Conservation (phyloP, 1,140 invertebrate species). For the Dendrolimus kikuchii region DNA sequence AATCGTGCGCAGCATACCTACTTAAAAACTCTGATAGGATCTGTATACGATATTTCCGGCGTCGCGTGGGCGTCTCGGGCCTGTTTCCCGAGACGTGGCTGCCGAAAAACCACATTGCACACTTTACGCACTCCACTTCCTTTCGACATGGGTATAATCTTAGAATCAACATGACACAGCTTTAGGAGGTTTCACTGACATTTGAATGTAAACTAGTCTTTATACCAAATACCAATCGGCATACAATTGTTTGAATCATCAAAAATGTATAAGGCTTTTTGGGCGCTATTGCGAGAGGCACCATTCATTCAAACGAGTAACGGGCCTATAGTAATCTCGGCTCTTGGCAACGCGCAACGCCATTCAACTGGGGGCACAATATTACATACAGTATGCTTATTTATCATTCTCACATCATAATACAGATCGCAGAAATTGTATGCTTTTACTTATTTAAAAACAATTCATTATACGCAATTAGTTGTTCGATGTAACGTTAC, state of each 20-base stretch:
- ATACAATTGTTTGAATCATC: conserved; percentile 19
- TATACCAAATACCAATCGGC: conserved; percentile 15
- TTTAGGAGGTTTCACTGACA: neutral
- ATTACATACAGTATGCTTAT: conserved; percentile 13
- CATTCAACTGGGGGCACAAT: conserved; percentile 52
- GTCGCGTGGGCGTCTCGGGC: conserved; percentile 47
- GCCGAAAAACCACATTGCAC: conserved; percentile 43
- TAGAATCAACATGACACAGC: conserved; percentile 29
- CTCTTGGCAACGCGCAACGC: conserved; percentile 47
- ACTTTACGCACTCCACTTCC: conserved; percentile 46
- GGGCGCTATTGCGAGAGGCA: conserved; percentile 36
- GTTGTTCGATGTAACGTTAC: no score
- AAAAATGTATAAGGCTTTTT: conserved; percentile 31
- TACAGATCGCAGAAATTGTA: no score
- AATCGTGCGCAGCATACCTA: conserved; percentile 53
- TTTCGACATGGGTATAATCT: conserved; percentile 36
- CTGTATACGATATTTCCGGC: conserved; percentile 53
- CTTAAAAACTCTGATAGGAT: conserved; percentile 46
- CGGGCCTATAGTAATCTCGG: conserved; percentile 62
- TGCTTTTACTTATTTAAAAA: no score
- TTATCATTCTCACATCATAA: neutral
- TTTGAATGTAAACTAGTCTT: conserved; percentile 6
- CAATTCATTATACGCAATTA: no score
- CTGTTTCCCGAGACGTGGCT: conserved; percentile 41
- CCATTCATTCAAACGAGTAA: conserved; percentile 66